Evolutionary conservation across 2,797 vertebrate genomes (phyloP).

Genomic region (Cuculus canorus): DNA sequence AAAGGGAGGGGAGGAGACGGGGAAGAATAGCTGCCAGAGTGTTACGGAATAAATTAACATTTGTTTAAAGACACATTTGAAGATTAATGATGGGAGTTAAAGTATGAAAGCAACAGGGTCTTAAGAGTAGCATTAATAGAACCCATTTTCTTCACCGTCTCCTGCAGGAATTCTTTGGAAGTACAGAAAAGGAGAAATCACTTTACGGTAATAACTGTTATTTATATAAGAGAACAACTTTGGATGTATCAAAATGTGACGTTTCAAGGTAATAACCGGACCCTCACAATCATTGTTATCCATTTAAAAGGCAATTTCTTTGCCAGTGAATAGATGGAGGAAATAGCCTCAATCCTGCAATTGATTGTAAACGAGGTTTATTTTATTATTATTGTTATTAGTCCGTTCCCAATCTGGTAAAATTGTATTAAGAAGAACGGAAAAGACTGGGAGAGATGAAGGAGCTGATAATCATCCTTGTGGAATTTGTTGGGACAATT

Average conservation of each 20-base stretch:
- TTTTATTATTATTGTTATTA: conserved; percentile 62
- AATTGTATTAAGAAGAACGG: background rate
- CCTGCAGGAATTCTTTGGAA: conserved; percentile 75
- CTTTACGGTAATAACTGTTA: conserved; percentile 80
- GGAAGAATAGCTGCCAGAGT: background rate
- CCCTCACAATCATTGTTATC: conserved; percentile 71
- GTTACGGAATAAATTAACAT: conserved; percentile 13
- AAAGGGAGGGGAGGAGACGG: background rate
- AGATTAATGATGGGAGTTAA: conserved; percentile 70
- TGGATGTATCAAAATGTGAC: conserved; percentile 73
- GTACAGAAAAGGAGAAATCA: conserved; percentile 49
- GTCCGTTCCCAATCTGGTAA: conserved; percentile 28
- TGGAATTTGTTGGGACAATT: background rate
- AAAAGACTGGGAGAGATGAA: background rate
- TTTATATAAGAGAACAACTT: conserved; percentile 73
- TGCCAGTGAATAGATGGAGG: conserved; percentile 44
- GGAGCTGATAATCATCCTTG: background rate
- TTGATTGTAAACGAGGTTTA: conserved; percentile 61
- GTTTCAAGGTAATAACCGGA: conserved; percentile 73
- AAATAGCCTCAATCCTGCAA: conserved; percentile 40
- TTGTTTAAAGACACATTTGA: conserved; percentile 63
- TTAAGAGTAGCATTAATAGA: conserved; percentile 74
- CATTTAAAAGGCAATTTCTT: conserved; percentile 76
- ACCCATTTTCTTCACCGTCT: conserved; percentile 74
- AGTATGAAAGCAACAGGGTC: conserved; percentile 50